Conservation (phyloP, 2,797 vertebrate genomes). For the Glossophaga mutica region DNA sequence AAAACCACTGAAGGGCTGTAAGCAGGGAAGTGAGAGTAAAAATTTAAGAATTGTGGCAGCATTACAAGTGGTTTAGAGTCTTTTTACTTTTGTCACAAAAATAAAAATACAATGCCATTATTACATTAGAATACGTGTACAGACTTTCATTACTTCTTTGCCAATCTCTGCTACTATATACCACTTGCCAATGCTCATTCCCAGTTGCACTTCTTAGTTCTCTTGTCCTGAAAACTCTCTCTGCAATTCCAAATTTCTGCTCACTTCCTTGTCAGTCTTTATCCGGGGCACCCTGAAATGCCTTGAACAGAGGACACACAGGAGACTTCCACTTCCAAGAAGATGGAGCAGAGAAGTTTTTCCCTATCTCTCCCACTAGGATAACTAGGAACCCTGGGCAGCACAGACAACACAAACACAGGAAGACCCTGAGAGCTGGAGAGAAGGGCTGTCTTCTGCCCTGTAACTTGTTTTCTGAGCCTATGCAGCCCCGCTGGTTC, state of each 20-base stretch:
- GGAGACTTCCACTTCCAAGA: neutral
- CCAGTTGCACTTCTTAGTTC: neutral
- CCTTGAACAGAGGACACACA: neutral
- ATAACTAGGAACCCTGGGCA: neutral
- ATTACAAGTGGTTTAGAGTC: neutral
- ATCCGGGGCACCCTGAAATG: neutral
- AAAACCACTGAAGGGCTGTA: neutral
- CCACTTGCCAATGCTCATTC: neutral
- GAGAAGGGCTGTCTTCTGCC: neutral
- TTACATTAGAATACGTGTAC: neutral
- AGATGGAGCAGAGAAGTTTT: neutral
- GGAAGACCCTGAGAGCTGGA: neutral
- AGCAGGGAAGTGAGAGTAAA: neutral
- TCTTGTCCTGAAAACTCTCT: neutral
- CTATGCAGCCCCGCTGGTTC: neutral
- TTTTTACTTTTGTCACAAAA: neutral
- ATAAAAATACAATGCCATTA: neutral
- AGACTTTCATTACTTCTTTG: neutral
- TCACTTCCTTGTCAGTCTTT: neutral
- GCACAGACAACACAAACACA: neutral
- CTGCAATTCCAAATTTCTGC: neutral
- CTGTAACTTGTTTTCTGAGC: neutral
- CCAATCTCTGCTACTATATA: neutral
- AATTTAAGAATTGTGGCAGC: neutral
- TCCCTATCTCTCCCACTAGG: neutral